phyloP scores from a whole-genome alignment of 2,888 invertebrate species.

The Galerucella calmariensis region DNA sequence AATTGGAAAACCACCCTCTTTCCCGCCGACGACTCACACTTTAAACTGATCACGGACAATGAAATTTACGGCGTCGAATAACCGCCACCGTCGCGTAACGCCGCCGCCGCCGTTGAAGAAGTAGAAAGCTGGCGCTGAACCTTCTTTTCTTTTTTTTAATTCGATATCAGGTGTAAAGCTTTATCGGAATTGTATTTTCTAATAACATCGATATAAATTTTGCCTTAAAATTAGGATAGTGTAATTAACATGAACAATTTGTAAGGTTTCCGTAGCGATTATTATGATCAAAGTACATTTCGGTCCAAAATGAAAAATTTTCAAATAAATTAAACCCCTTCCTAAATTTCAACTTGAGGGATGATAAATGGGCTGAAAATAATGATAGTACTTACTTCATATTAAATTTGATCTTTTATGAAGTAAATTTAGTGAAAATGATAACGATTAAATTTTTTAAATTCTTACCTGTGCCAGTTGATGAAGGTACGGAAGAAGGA shows the following conservation, averaged over 20 bases:
- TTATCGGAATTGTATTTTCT: not conserved
- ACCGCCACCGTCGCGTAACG: conserved; percentile 10
- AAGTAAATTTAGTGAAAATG: no score
- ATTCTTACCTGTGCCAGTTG: conserved; percentile 65
- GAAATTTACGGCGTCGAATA: conserved; percentile 55
- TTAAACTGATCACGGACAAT: conserved; percentile 64
- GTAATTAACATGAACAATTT: not conserved
- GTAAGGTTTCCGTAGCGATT: not conserved
- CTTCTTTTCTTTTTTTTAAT: conserved; percentile 14
- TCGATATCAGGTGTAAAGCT: conserved; percentile 23
- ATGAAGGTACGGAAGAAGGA: conserved; percentile 66
- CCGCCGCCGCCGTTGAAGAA: conserved; percentile 27
- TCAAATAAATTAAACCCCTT: no score
- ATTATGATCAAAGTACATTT: no score
- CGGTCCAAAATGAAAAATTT: no score
- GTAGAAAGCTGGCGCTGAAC: conserved; percentile 37
- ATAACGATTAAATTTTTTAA: not conserved
- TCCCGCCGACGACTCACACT: conserved; percentile 57
- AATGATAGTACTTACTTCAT: no score
- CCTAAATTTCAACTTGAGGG: no score
- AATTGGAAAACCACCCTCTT: conserved; percentile 68
- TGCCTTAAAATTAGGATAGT: not conserved
- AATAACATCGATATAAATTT: not conserved
- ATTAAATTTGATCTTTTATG: no score
- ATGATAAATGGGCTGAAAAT: no score